These are phyloP conservation scores for Hypsibius dujardini DNA, from an alignment of 1,140 invertebrate genomes.

Conservation along the genomic window DNA sequence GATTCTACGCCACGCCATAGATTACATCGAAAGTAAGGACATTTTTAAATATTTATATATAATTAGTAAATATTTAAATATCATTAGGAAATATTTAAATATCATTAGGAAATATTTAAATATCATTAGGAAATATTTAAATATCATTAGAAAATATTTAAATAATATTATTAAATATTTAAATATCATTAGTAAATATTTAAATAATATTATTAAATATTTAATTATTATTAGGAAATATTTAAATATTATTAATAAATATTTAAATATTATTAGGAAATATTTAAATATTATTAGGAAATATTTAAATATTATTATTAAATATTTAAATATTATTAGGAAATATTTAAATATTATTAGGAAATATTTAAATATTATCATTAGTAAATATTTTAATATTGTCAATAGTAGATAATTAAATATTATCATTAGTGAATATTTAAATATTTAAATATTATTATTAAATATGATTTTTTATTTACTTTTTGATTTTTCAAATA, in stretches of 20 bases:
- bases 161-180: constrained; percentile 11
- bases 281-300: not conserved
- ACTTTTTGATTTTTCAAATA: no score
- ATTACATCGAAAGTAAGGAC: constrained; percentile 88
- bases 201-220: constrained; percentile 12
- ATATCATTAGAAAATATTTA: constrained; percentile 16
- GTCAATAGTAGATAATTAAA: not conserved
- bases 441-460: constrained; percentile 26
- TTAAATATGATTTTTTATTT: no score
- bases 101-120: not conserved
- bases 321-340: not conserved
- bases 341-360: not conserved
- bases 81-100: not conserved
- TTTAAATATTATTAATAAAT: constrained; percentile 30
- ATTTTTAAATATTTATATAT: constrained; percentile 30
- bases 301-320: not conserved
- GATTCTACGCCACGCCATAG: constrained; percentile 85
- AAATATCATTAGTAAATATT: not conserved
- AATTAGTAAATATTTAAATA: not conserved
- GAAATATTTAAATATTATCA: constrained; percentile 12
- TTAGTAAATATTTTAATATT: not conserved
- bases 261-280: constrained; percentile 24
- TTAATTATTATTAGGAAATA: not conserved
- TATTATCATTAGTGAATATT: not conserved
- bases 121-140: not conserved